Evolutionary conservation across 2,113 vertebrate species (phyloP).

Genomic region (Natator depressus): DNA sequence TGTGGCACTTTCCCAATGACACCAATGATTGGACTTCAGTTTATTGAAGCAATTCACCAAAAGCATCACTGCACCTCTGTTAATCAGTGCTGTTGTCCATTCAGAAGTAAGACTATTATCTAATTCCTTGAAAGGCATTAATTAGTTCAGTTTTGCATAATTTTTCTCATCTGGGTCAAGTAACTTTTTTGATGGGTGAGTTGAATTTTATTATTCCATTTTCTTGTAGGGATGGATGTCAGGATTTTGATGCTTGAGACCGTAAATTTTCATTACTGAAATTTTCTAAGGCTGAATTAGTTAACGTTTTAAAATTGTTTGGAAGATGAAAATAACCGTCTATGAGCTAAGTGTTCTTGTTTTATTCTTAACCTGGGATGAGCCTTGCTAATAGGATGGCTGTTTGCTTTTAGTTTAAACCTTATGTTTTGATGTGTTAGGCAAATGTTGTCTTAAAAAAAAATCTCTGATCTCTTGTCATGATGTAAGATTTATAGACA

Average conservation of each 20-base stretch:
- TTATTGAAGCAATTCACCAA: background rate
- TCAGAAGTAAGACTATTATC: background rate
- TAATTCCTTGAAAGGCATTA: background rate
- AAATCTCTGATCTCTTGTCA: background rate
- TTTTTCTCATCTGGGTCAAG: background rate
- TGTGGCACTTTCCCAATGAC: background rate
- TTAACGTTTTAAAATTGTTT: background rate
- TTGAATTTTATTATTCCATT: background rate
- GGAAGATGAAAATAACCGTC: background rate
- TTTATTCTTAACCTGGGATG: background rate
- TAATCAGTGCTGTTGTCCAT: background rate
- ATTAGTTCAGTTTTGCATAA: background rate
- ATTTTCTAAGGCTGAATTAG: background rate
- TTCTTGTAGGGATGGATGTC: background rate
- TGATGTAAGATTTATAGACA: background rate
- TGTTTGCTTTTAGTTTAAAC: background rate
- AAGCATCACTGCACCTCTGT: background rate
- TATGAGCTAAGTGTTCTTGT: fast-evolving
- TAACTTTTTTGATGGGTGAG: background rate
- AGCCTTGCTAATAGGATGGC: background rate
- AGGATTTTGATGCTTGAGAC: conserved; percentile 4
- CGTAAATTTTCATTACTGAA: background rate
- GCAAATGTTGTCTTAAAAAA: background rate
- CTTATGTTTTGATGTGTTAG: background rate
- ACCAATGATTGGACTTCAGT: fast-evolving